Conservation (phyloP, 2,797 vertebrate genomes). For the Mus caroli region DNA sequence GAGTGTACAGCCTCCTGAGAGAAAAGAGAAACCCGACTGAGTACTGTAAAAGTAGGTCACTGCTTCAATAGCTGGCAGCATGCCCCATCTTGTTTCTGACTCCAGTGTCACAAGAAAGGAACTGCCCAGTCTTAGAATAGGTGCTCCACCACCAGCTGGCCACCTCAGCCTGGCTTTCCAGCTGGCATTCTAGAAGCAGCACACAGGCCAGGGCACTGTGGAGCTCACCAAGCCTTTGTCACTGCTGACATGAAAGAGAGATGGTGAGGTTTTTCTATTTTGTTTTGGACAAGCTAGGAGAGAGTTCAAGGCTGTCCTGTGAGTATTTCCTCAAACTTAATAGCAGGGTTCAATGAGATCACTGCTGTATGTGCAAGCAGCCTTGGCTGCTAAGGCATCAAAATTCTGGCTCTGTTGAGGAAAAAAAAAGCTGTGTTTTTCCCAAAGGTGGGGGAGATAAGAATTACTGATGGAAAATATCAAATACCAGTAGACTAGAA, state of each 20-base stretch:
- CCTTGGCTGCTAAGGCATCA: neutral
- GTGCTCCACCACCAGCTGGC: slow-evolving; percentile 81
- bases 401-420: slow-evolving; percentile 29
- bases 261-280: slow-evolving; percentile 48
- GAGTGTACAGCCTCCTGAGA: slow-evolving; percentile 27
- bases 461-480: slow-evolving; percentile 39
- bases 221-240: slow-evolving; percentile 53
- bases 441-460: neutral
- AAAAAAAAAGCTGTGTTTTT: neutral
- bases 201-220: neutral
- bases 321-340: slow-evolving; percentile 44
- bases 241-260: slow-evolving; percentile 46
- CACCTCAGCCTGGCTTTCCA: slow-evolving; percentile 51
- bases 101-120: slow-evolving; percentile 83
- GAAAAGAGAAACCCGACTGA: slow-evolving; percentile 66
- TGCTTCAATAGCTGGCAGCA: slow-evolving; percentile 86
- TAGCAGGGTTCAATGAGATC: slow-evolving; percentile 6
- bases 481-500: slow-evolving; percentile 13
- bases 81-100: slow-evolving; percentile 75
- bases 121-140: slow-evolving; percentile 78
- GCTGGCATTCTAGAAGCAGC: slow-evolving; percentile 69
- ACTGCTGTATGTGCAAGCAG: neutral
- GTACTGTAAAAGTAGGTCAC: slow-evolving; percentile 88
- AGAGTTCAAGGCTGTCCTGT: slow-evolving; percentile 54
- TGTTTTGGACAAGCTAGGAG: slow-evolving; percentile 61